Conservation (phyloP, 2,797 vertebrate genomes). For the Nannoperca obscura region DNA sequence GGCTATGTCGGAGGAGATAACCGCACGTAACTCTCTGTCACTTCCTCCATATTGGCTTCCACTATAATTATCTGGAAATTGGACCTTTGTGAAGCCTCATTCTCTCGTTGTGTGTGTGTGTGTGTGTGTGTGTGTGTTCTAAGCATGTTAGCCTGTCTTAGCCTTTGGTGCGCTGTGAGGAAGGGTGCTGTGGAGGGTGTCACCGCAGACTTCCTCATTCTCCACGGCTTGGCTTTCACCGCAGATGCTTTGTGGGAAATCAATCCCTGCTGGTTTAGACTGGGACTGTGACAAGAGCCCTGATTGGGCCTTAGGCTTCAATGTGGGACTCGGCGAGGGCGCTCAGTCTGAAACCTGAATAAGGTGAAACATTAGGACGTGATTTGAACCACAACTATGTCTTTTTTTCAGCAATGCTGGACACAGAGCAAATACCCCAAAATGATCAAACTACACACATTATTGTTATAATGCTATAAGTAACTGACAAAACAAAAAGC, state of each 20-base stretch:
- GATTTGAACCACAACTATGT: slow-evolving; percentile 14
- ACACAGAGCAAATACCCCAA: neutral
- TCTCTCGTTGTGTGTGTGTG: slow-evolving; percentile 9
- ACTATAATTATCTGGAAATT: slow-evolving; percentile 80
- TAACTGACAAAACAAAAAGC: neutral
- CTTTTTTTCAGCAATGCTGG: neutral
- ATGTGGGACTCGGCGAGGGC: neutral
- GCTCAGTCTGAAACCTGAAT: slow-evolving; percentile 59
- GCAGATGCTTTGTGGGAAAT: slow-evolving; percentile 64
- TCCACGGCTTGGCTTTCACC: slow-evolving; percentile 59
- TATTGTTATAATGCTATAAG: neutral
- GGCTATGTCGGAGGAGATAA: slow-evolving; percentile 67
- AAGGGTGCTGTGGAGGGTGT: slow-evolving; percentile 9
- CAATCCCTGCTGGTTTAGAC: slow-evolving; percentile 52
- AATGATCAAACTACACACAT: neutral
- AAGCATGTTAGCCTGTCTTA: slow-evolving; percentile 43
- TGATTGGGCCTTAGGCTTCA: slow-evolving; percentile 53
- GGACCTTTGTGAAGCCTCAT: slow-evolving; percentile 55
- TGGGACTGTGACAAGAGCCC: slow-evolving; percentile 48
- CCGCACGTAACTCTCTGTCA: slow-evolving; percentile 65
- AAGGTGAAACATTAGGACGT: slow-evolving; percentile 24
- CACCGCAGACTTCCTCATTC: slow-evolving; percentile 65
- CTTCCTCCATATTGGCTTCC: slow-evolving; percentile 76
- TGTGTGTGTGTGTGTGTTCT: slow-evolving; percentile 30
- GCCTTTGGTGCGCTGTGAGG: slow-evolving; percentile 43